Base-by-base conservation (phyloP, 92 coral and sea anemone genomes). In the Desmophyllum pertusum region DNA sequence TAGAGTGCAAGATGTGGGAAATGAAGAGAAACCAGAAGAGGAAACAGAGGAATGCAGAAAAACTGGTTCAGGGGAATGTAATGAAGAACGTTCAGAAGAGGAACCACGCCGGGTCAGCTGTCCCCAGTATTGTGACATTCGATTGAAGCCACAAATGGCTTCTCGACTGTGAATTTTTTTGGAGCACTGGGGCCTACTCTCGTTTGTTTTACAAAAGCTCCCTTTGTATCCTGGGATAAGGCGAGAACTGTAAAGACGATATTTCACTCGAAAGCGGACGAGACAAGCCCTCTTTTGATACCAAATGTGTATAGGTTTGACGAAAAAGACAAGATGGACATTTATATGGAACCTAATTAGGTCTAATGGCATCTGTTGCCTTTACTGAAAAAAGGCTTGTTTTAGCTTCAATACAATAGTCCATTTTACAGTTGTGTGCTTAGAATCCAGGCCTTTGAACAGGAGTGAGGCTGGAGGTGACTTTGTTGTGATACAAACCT, bases 391-490 rank as follows among this genome's bases (percentile, higher is more conserved):
- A 64, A 29, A 41, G 76, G 67, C 70, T 85, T 46, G 64, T 76
- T 85, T 85, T 57, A 64, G 83, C 83, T 76, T 85, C 83, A 68
- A 75, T 67, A 85, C 42, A 85, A 69, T 76, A n/a, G n/a, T n/a
- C n/a, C n/a, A n/a, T n/a, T n/a, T n/a, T n/a, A n/a, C n/a, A n/a
- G n/a, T n/a, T n/a, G n/a, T n/a, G n/a, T n/a, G n/a, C n/a, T n/a
- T n/a, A n/a, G n/a, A n/a, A n/a, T n/a, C n/a, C n/a, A n/a, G n/a
- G n/a, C n/a, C n/a, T n/a, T n/a, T n/a, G n/a, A n/a, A n/a, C n/a
- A n/a, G n/a, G n/a, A n/a, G n/a, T n/a, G n/a, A n/a, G n/a, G n/a
- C n/a, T n/a, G n/a, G n/a, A n/a, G n/a, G n/a, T n/a, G n/a, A n/a
- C n/a, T n/a, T n/a, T n/a, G n/a, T n/a, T n/a, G n/a, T n/a, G n/a